Evolutionary conservation across 2,113 vertebrate genomes (phyloP), one percentile per base, ranked within the genome.

Genomic region (Entomyzon cyanotis): DNA sequence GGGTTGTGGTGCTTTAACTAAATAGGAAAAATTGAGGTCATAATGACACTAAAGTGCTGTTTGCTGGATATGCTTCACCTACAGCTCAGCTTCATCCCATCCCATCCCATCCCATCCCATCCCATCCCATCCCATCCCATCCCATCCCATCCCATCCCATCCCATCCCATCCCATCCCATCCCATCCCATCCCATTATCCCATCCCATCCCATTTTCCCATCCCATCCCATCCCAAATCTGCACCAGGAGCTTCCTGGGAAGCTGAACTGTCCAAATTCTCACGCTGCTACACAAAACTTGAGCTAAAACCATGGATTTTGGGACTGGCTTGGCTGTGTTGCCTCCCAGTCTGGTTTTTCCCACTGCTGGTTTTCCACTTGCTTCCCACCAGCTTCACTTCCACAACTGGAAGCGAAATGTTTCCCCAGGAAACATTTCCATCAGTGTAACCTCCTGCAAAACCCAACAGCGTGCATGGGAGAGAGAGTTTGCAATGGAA

Each of bases 361-460:
- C 39, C 80, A 28, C 17, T 4, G 28, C 46, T 21, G 19, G 0
- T 60, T 89, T 42, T 46, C 60, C 30, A 1, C 20, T 19, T 9
- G 12, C 9, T 60, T 19, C 86, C 67, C 63, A 47, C 10, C 71
- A 35, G 52, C 31, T 63, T 42, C 25, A 5, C 30, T 20, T 4
- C 44, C 16, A 37, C 30, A 33, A 7, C 24, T 8, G 44, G 42
- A 87, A 39, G 39, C 10, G 39, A 39, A 39, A 39, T 11, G 39
- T 39, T 39, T 59, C 22, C 23, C 28, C 68, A 42, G 39, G 35
- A 37, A 77, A 69, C 10, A 9, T 11, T 74, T 84, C 74, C 14
- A 44, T 44, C 28, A 7, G 1, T 0, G 0, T 2, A 19, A 41
- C 1, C 1, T 6, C 44, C 55, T 21, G 35, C 5, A 16, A 70